These are phyloP conservation scores for Bergia puertoricense DNA, from an alignment of 92 coral and sea anemone species.

Conservation along the genomic window DNA sequence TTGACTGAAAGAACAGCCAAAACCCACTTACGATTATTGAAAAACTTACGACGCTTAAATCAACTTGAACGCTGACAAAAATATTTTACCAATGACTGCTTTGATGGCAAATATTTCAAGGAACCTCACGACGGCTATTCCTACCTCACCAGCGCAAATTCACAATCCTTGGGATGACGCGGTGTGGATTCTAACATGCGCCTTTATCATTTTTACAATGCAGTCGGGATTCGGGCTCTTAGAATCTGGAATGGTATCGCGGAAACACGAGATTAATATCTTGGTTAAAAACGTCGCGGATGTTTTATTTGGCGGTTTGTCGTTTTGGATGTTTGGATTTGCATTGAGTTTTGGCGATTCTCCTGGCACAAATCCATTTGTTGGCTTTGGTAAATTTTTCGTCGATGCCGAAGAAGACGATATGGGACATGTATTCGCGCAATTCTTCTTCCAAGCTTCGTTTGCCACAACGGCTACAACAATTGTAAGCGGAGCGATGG, in stretches of 20 bases:
- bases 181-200: conserved; percentile 66
- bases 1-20: background rate
- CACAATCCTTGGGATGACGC: conserved; percentile 78
- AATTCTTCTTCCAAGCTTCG: conserved; percentile 69
- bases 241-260: conserved; percentile 71
- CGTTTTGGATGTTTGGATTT: conserved; percentile 72
- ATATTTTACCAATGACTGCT: conserved; percentile 15
- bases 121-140: background rate
- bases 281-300: conserved; percentile 67
- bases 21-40: background rate
- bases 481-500: conserved; percentile 70
- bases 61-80: conserved; percentile 2
- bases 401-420: conserved; percentile 64
- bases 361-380: conserved; percentile 54
- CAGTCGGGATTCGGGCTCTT: conserved; percentile 66
- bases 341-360: conserved; percentile 63
- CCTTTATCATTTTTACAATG: conserved; percentile 71
- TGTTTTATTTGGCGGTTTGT: conserved; percentile 65
- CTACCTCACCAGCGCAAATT: background rate
- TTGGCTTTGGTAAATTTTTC: conserved; percentile 63
- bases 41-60: background rate
- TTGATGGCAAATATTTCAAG: conserved; percentile 7
- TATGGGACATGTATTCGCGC: conserved; percentile 61
- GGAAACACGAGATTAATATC: conserved; percentile 72
- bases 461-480: conserved; percentile 74